Conservation (phyloP, 2,797 vertebrate genomes). For the Epinephelus coioides region DNA sequence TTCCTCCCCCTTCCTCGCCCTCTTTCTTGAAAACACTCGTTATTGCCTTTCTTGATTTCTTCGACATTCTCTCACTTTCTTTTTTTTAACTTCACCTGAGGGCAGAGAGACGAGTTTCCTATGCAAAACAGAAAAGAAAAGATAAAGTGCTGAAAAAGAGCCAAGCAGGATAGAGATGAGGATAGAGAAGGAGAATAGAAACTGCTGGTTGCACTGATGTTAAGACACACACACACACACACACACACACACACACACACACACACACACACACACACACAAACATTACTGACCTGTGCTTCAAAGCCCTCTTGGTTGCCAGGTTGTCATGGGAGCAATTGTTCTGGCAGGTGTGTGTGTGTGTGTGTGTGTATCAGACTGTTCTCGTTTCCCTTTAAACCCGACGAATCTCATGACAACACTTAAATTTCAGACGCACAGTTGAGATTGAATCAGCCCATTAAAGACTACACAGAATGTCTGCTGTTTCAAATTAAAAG, state of each 20-base stretch:
- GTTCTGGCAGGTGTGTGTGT: slow-evolving; percentile 49
- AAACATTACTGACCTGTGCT: slow-evolving; percentile 53
- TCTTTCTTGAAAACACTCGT: slow-evolving; percentile 48
- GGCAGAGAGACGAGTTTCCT: slow-evolving; percentile 46
- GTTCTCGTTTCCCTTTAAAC: slow-evolving; percentile 28
- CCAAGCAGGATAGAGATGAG: background rate
- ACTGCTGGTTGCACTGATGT: slow-evolving; percentile 21
- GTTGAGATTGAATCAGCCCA: slow-evolving; percentile 31
- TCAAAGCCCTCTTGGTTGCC: slow-evolving; percentile 66
- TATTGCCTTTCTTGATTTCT: slow-evolving; percentile 53
- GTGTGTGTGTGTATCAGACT: slow-evolving; percentile 8
- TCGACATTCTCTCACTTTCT: slow-evolving; percentile 24
- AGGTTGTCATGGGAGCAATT: slow-evolving; percentile 80
- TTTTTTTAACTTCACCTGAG: slow-evolving; percentile 32
- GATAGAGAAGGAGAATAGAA: slow-evolving; percentile 9
- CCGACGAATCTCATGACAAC: slow-evolving; percentile 45
- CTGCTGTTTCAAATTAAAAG: slow-evolving; percentile 56
- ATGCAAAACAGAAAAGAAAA: slow-evolving; percentile 48
- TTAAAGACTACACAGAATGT: slow-evolving; percentile 7
- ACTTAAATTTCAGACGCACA: slow-evolving; percentile 14
- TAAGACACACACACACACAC: slow-evolving; percentile 24
- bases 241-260: slow-evolving; percentile 22
- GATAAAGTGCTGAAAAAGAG: slow-evolving; percentile 11
- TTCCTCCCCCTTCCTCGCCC: slow-evolving; percentile 13
- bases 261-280: slow-evolving; percentile 7